Percentiles rank a stretch among this genome's conserved stretches.
phyloP scores from a whole-genome alignment of 2,888 invertebrate species.

The Salticus scenicus region DNA sequence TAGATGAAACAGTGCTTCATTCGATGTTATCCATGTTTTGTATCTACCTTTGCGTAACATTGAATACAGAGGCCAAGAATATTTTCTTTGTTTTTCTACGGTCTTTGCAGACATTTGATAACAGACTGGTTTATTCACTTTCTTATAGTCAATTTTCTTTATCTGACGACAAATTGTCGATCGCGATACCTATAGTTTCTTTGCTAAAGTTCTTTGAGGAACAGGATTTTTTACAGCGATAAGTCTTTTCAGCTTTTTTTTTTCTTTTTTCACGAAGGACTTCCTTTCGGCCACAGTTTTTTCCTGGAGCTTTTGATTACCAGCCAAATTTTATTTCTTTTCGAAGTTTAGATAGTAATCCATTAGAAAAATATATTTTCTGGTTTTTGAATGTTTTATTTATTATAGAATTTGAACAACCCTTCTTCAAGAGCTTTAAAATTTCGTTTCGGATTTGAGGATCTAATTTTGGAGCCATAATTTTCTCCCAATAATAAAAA shows the following conservation, averaged over 20 bases:
- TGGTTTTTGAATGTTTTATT: neutral
- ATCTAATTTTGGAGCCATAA: neutral
- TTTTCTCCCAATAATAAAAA: slow-evolving; percentile 2
- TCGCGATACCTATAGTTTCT: neutral
- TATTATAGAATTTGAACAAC: slow-evolving; percentile 1
- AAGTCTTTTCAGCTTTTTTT: neutral
- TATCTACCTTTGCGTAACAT: neutral
- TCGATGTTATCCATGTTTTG: slow-evolving; percentile 1
- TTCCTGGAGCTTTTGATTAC: neutral
- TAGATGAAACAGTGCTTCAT: slow-evolving; percentile 11
- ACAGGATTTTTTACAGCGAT: neutral
- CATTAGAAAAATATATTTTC: neutral
- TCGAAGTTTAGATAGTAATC: neutral
- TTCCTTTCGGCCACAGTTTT: neutral
- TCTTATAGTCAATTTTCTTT: too few species aligned
- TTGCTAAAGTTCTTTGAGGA: neutral
- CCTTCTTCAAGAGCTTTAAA: slow-evolving; percentile 5
- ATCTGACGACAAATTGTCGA: too few species aligned
- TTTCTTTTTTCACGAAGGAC: neutral
- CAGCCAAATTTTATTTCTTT: slow-evolving; percentile 1
- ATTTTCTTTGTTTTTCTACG: neutral
- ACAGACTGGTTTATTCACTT: neutral
- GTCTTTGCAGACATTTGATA: slow-evolving; percentile 17
- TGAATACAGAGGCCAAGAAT: slow-evolving; percentile 9
- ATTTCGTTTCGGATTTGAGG: neutral